Base-by-base conservation (phyloP, 23 tunicate species). In the Corella eumyota region DNA sequence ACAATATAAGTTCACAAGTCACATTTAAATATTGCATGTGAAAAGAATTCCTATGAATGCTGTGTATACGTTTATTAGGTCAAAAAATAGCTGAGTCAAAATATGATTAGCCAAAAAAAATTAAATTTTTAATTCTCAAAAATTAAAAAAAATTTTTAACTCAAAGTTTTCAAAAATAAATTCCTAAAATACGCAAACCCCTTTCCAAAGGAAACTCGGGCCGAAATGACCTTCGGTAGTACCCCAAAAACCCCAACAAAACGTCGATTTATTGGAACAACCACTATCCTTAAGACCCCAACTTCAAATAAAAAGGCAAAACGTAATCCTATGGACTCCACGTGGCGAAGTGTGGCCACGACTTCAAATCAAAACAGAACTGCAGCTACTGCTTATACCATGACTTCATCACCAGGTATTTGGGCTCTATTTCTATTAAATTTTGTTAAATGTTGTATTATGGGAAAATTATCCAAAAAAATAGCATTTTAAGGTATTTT, bases 211-310 rank as follows among this genome's bases (percentile, higher is more conserved):
- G 95, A 85, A 64, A 55, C 72, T 50, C 74, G 77, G 61, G 52
- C 65, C 0, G 95, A 85, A 73, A 77, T 85, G 85, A 64, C 74
- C 7, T 85, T 50, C 44, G 95, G 95, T 36, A 85, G 95, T 53
- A 60, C 77, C 2, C 95, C 85, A 0, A 85, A 77, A 49, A 85
- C 95, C 2, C 95, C 95, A 5, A 77, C 85, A 26, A 85, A 85
- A 48, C 69, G 85, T 11, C 68, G 85, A 30, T 75, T 75, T 49
- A 81, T 67, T 30, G 91, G 94, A 30, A 85, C 85, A 2, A 70
- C 95, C 27, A 77, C 85, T 0, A 59, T 77, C 30, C 60, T 85
- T 23, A 85, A 77, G 57, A 85, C 95, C 7, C 85, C 95, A 22
- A 82, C 80, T 6, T 52, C 73, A 3, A 66, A 72, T 7, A 85